These are phyloP conservation scores for Peromyscus leucopus DNA, from an alignment of 2,113 vertebrate genomes.

Conservation along the genomic window DNA sequence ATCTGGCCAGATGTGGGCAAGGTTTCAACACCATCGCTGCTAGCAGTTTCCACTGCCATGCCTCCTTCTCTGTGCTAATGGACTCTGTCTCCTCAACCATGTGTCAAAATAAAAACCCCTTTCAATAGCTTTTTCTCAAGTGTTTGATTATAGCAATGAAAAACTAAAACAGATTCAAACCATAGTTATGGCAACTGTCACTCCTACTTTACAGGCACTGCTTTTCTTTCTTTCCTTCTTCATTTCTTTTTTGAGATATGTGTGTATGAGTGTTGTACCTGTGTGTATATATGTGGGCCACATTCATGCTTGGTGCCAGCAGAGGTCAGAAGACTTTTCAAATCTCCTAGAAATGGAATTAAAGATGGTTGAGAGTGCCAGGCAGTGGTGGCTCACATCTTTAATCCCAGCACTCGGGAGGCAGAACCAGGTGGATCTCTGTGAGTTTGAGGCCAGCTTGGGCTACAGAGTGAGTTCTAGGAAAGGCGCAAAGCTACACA, in stretches of 20 bases:
- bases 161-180: background rate
- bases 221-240: background rate
- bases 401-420: no score
- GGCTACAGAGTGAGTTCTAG: no score
- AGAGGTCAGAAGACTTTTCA: background rate
- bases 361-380: background rate
- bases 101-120: background rate
- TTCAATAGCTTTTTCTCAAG: background rate
- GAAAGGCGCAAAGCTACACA: no score
- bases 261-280: background rate
- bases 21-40: background rate
- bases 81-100: background rate
- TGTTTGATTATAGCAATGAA: background rate
- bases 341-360: background rate
- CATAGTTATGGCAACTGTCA: background rate
- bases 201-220: background rate
- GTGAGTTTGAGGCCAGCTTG: no score
- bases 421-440: no score
- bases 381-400: no score
- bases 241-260: background rate
- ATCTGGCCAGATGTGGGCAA: background rate
- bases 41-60: background rate
- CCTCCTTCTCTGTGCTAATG: background rate
- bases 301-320: background rate
- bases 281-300: background rate